Conservation (phyloP, 1,140 invertebrate species). For the Rhagoletis zephyria region DNA sequence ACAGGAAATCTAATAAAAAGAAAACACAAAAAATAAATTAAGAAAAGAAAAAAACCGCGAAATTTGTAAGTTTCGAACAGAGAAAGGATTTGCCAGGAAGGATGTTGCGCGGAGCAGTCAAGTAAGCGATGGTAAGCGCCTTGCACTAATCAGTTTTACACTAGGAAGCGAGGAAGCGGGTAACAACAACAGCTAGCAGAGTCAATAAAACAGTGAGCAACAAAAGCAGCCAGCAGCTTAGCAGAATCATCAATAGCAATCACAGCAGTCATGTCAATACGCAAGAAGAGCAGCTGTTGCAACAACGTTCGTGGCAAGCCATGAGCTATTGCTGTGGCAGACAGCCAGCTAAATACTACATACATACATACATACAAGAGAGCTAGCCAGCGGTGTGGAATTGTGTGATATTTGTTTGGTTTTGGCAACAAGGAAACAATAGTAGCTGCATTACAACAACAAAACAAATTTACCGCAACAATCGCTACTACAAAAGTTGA, state of each 20-base stretch:
- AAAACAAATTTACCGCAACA: not conserved
- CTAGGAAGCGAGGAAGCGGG: not conserved
- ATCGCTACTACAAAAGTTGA: conserved; percentile 15
- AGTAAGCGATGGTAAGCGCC: not conserved
- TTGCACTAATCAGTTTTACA: conserved; percentile 43
- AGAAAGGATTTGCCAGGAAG: not conserved
- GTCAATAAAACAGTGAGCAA: not conserved
- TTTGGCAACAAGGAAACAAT: conserved; percentile 1
- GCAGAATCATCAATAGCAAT: conserved; percentile 9
- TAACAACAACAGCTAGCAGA: not conserved
- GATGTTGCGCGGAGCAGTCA: not conserved
- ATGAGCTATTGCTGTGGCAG: not conserved
- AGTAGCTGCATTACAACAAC: not conserved
- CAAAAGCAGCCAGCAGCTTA: not conserved
- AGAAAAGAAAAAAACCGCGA: not conserved
- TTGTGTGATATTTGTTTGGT: conserved; percentile 24
- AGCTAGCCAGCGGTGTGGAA: not conserved
- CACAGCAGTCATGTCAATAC: conserved; percentile 42
- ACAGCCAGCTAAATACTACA: not conserved
- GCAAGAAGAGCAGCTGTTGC: conserved; percentile 23
- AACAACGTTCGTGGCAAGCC: conserved; percentile 9
- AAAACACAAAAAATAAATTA: not conserved
- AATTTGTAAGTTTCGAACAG: not conserved
- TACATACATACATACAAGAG: no score
- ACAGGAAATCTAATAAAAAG: not conserved